A percentile compares a stretch with the other conserved stretches of the same genome.
Evolutionary conservation across 2,888 invertebrate genomes (phyloP).

Genomic region (Globia sparganii): DNA sequence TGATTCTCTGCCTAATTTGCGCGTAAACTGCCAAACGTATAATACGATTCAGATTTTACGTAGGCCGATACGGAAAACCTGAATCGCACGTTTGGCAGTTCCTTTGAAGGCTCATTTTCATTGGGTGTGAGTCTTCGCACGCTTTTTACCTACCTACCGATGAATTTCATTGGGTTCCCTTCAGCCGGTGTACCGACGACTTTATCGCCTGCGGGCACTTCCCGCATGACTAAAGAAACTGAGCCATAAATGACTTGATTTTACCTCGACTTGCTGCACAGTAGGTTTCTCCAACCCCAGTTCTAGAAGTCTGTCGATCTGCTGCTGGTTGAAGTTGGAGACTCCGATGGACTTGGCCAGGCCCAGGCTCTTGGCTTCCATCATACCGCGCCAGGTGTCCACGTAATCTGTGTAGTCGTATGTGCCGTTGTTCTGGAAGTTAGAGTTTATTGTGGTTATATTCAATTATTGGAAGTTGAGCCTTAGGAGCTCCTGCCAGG

Average conservation of each 20-base stretch:
- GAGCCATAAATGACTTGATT: background rate
- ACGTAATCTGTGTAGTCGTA: slow-evolving; percentile 90
- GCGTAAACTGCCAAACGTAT: no score
- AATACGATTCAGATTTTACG: no score
- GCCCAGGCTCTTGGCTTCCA: slow-evolving; percentile 91
- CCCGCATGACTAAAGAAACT: background rate
- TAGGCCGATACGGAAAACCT: no score
- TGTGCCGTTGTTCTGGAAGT: slow-evolving; percentile 72
- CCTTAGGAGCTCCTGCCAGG: background rate
- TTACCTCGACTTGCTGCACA: slow-evolving; percentile 86
- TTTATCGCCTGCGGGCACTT: background rate
- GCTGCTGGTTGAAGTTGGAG: slow-evolving; percentile 94
- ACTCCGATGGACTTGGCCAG: slow-evolving; percentile 93
- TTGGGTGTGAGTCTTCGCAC: no score
- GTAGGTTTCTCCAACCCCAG: slow-evolving; percentile 90
- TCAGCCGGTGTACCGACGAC: background rate
- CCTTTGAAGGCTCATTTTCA: no score
- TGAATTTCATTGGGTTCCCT: background rate
- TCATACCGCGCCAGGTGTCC: slow-evolving; percentile 93
- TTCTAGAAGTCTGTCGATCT: slow-evolving; percentile 91
- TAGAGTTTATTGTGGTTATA: background rate
- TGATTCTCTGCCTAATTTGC: no score
- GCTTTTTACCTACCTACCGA: no score
- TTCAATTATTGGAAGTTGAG: background rate
- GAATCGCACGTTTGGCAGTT: no score